phyloP scores from a whole-genome alignment of 2,797 vertebrate species.

The Aplochiton taeniatus region DNA sequence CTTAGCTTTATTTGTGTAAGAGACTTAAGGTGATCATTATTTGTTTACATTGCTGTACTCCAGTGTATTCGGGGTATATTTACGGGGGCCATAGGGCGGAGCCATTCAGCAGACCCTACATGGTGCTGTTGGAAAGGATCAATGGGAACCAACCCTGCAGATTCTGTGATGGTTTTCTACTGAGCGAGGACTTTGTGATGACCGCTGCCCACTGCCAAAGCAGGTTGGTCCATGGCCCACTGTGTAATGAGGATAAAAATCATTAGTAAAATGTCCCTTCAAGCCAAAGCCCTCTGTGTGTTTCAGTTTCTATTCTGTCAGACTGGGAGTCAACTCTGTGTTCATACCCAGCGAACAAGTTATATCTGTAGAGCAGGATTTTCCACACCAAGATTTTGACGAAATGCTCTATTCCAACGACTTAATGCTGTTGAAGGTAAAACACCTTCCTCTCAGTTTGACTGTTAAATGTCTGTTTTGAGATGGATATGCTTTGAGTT shows the following conservation, averaged over 20 bases:
- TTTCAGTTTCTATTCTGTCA: conserved; percentile 23
- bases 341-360: accelerated
- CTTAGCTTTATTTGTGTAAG: not conserved
- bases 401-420: not conserved
- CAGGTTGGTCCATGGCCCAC: conserved; percentile 33
- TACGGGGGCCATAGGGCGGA: conserved; percentile 28
- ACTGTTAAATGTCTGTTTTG: not conserved
- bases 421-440: conserved; percentile 69
- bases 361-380: not conserved
- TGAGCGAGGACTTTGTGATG: conserved; percentile 65
- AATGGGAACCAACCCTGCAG: accelerated
- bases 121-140: conserved; percentile 27
- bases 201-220: conserved; percentile 63
- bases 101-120: conserved; percentile 59
- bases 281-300: not conserved
- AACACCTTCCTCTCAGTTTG: not conserved
- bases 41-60: not conserved
- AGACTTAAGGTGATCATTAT: not conserved
- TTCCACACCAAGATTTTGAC: conserved; percentile 22
- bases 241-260: not conserved
- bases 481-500: too few species aligned
- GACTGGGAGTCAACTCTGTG: conserved; percentile 37
- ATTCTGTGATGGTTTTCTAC: conserved; percentile 56
- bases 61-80: conserved; percentile 35
- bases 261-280: too few species aligned